These are phyloP conservation scores for Coptodon bakossiorum DNA, from an alignment of 2,113 vertebrate species.

Conservation along the genomic window DNA sequence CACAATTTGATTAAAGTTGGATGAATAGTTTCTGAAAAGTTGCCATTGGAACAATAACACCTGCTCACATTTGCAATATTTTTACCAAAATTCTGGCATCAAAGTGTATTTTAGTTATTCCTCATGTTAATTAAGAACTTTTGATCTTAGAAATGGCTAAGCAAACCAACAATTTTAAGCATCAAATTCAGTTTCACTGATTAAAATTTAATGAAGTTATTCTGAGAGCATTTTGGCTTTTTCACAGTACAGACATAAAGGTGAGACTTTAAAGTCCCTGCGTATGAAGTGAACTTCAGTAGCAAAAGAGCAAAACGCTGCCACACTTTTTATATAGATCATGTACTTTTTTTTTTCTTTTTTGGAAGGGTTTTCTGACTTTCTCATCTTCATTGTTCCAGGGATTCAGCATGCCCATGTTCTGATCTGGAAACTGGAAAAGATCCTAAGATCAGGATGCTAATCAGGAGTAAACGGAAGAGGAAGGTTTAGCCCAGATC, in stretches of 20 bases:
- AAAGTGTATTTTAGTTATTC: not conserved
- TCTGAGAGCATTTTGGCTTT: not conserved
- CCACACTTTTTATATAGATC: not conserved
- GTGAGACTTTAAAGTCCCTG: not conserved
- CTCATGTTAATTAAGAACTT: not conserved
- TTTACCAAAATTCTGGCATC: not conserved
- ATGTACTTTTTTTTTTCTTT: not conserved
- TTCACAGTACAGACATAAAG: not conserved
- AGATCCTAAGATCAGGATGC: slow-evolving; percentile 75
- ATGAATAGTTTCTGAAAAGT: not conserved
- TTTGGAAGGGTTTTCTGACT: not conserved
- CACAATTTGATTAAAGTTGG: not conserved
- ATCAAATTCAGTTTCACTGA: not conserved
- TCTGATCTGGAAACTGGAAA: slow-evolving; percentile 80
- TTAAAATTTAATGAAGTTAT: not conserved
- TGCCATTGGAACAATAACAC: not conserved
- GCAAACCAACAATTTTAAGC: not conserved
- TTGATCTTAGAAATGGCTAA: not conserved
- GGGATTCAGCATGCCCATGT: slow-evolving; percentile 99
- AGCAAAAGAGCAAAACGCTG: not conserved
- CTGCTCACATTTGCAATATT: not conserved
- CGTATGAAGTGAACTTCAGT: not conserved
- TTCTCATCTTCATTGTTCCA: slow-evolving; percentile 44
- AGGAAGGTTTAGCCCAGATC: slow-evolving; percentile 45
- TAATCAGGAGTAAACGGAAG: slow-evolving; percentile 20